A percentile compares a stretch with the other conserved stretches of the same genome.
Conservation (phyloP, 2,113 vertebrate genomes). For the Vimba vimba region DNA sequence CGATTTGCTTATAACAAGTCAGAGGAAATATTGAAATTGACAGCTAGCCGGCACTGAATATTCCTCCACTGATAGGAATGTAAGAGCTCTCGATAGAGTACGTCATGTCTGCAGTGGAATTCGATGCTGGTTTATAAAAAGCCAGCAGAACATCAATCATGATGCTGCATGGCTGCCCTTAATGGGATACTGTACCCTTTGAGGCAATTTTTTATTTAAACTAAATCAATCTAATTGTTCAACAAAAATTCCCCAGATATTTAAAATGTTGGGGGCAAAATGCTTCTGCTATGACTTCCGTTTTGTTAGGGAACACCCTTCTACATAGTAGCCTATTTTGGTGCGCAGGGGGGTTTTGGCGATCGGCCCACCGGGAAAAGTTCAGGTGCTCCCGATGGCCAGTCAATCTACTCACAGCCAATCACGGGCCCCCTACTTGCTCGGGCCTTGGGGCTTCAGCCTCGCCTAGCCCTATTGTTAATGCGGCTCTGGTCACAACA, state of each 20-base stretch:
- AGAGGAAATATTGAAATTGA: conserved; percentile 34
- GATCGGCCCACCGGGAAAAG: no score
- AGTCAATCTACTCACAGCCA: no score
- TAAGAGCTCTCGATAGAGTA: conserved; percentile 28
- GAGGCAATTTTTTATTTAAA: neutral
- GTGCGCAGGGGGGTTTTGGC: no score
- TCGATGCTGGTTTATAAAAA: conserved; percentile 29
- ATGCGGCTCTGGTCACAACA: neutral
- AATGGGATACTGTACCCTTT: neutral
- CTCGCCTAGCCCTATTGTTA: neutral
- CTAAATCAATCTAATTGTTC: neutral
- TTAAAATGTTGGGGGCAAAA: neutral
- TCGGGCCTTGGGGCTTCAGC: no score
- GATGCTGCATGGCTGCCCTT: neutral
- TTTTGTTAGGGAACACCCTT: neutral
- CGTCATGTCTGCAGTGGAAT: conserved; percentile 30
- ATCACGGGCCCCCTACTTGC: no score
- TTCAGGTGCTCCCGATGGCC: no score
- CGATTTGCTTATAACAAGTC: conserved; percentile 9
- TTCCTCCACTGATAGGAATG: neutral
- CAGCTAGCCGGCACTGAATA: neutral
- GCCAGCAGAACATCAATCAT: conserved; percentile 19
- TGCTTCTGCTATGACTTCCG: neutral
- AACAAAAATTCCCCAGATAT: neutral
- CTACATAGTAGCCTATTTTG: no score